Base-by-base conservation (phyloP, 2,797 vertebrate genomes). In the Buphagus erythrorhynchus region DNA sequence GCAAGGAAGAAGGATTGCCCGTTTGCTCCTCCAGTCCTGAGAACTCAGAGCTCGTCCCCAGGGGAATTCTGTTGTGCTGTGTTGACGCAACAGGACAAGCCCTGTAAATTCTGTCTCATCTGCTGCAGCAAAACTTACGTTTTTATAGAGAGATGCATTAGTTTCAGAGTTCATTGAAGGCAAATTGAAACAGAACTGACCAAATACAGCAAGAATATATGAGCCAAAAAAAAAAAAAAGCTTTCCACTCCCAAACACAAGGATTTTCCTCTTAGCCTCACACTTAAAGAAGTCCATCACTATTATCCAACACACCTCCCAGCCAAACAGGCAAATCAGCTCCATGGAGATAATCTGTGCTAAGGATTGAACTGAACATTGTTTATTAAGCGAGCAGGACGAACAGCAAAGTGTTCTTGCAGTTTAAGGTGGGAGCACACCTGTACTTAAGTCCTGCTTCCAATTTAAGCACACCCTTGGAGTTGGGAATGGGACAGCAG, bases 381-480 rank as follows among this genome's bases (percentile, higher is more conserved):
- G 69, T 57, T 92, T 68, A 57, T 38, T 43, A 62, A 69, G 33
- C 0, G 2, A 62, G 22, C 7, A 7, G 72, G 65, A 72, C 0
- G 0, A 72, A 26, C 0, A 51, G 26, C n/a, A 46, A 52, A 79
- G 26, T 6, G 40, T 16, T 73, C 51, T 2, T 5, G 3, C 31
- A 51, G 29, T 43, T 62, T 58, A 77, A 68, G 54, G 42, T 14
- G 11, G 9, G 19, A 74, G 28, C 58, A 83, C 40, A 77, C 75
- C 75, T 90, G 33, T 54, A 68, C 24, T 86, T n/a, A 43, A 51
- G 38, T 6, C 28, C 48, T 2, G 4, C 18, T 48, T 65, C 38
- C 43, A 49, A 22, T 25, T 52, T 46, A 79, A 88, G 71, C 80
- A 59, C 0, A 3, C 3, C 49, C 68, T 36, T 24, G 38, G 38